Conservation (phyloP, 1,140 invertebrate species). For the Chymomyza costata region DNA sequence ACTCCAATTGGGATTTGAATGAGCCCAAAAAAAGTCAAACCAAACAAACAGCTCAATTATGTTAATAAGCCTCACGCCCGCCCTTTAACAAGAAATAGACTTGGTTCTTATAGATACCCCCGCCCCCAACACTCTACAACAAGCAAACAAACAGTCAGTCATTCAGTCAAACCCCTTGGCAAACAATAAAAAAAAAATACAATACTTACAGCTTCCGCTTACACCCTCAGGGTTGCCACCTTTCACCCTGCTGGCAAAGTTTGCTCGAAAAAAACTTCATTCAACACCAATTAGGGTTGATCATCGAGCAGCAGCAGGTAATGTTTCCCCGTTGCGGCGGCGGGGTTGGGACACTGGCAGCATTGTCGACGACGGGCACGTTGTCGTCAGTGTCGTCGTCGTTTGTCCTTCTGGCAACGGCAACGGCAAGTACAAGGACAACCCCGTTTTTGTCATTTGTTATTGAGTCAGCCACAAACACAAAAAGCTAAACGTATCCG, state of each 20-base stretch:
- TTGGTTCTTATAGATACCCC: constrained; percentile 35
- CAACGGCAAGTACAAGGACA: constrained; percentile 7
- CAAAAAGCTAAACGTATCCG: constrained; percentile 30
- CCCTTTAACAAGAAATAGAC: too few relatives aligned
- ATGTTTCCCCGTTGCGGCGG: constrained; percentile 10
- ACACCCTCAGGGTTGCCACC: constrained; percentile 37
- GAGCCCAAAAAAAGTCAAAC: constrained; percentile 3
- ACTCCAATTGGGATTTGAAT: neutral
- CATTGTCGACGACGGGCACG: constrained; percentile 26
- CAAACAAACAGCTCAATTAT: constrained; percentile 69
- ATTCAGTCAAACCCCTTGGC: constrained; percentile 4
- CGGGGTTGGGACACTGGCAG: constrained; percentile 14
- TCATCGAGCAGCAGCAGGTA: constrained; percentile 38
- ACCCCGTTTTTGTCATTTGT: constrained; percentile 59
- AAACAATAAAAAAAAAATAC: constrained; percentile 28
- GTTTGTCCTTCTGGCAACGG: neutral
- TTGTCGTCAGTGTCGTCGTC: constrained; percentile 47
- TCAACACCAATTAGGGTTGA: constrained; percentile 75
- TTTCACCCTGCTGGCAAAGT: constrained; percentile 42
- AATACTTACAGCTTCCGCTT: constrained; percentile 38
- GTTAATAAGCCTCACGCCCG: constrained; percentile 69
- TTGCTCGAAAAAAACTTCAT: constrained; percentile 56
- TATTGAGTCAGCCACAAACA: constrained; percentile 47
- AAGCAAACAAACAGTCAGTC: constrained; percentile 7
- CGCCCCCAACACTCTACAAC: constrained; percentile 7